Conservation (phyloP, 2,888 invertebrate species). For the Antheraea assamensis region DNA sequence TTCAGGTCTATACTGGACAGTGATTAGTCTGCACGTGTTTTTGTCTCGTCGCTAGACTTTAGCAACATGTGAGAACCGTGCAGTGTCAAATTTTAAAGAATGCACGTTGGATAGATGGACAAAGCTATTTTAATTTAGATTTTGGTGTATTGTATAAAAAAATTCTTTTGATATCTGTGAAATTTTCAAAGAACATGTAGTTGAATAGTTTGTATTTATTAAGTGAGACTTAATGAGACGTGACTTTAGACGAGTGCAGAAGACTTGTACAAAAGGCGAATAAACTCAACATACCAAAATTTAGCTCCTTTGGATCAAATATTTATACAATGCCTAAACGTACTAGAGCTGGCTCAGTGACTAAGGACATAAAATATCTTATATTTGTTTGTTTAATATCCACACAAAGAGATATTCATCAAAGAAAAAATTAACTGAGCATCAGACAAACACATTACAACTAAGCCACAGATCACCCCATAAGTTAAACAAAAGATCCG, state of each 20-base stretch:
- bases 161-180: neutral
- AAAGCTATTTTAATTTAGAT: neutral
- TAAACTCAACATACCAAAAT: too few relatives aligned
- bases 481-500: slow-evolving; percentile 21
- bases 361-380: neutral
- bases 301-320: too few relatives aligned
- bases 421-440: neutral
- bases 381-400: neutral
- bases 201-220: neutral
- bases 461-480: slow-evolving; percentile 37
- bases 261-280: too few relatives aligned
- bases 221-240: neutral
- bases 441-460: neutral
- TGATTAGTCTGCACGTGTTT: slow-evolving; percentile 64
- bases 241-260: neutral
- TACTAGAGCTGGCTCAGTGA: neutral
- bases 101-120: neutral
- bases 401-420: neutral
- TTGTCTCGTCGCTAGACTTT: slow-evolving; percentile 38
- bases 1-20: slow-evolving; percentile 53
- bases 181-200: slow-evolving; percentile 32
- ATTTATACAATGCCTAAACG: neutral
- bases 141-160: neutral
- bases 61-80: neutral
- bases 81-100: slow-evolving; percentile 20